A percentile compares a stretch with the other conserved stretches of the same genome.
These are phyloP conservation scores for Neodiprion fabricii DNA, from an alignment of 1,140 invertebrate species.

Conservation along the genomic window DNA sequence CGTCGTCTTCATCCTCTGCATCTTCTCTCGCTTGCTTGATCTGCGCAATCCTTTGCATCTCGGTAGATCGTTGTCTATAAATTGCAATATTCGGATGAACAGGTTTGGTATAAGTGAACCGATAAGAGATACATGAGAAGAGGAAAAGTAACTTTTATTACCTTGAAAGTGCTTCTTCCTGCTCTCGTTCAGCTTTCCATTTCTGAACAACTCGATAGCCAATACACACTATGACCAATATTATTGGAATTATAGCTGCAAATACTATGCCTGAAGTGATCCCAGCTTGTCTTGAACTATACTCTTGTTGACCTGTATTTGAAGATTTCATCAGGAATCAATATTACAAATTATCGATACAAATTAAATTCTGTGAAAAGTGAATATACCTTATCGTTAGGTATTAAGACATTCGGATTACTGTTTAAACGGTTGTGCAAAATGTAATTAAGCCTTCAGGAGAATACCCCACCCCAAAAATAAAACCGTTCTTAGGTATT, in stretches of 20 bases:
- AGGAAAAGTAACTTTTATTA: conserved; percentile 40
- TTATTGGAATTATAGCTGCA: conserved; percentile 75
- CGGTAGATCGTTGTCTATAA: conserved; percentile 43
- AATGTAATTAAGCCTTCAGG: background rate
- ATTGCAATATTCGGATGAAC: conserved; percentile 5
- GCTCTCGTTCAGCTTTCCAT: conserved; percentile 62
- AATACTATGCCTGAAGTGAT: conserved; percentile 79
- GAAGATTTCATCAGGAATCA: background rate
- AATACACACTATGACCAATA: conserved; percentile 74
- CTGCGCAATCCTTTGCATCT: conserved; percentile 49
- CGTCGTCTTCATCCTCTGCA: conserved; percentile 25
- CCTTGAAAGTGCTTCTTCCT: conserved; percentile 53
- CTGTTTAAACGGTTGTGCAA: background rate
- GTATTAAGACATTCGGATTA: conserved; percentile 6
- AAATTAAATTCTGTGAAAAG: conserved; percentile 17
- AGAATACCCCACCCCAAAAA: background rate
- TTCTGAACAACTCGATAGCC: conserved; percentile 70
- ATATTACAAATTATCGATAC: conserved; percentile 21
- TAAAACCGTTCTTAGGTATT: too few species aligned
- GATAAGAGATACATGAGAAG: conserved; percentile 2
- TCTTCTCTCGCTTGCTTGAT: conserved; percentile 16
- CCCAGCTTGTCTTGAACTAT: conserved; percentile 76
- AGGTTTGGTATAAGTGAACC: conserved; percentile 11
- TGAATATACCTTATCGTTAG: background rate
- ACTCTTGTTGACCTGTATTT: conserved; percentile 76